Evolutionary conservation across 2,113 vertebrate species (phyloP).

Genomic region (Brachirus orientalis): DNA sequence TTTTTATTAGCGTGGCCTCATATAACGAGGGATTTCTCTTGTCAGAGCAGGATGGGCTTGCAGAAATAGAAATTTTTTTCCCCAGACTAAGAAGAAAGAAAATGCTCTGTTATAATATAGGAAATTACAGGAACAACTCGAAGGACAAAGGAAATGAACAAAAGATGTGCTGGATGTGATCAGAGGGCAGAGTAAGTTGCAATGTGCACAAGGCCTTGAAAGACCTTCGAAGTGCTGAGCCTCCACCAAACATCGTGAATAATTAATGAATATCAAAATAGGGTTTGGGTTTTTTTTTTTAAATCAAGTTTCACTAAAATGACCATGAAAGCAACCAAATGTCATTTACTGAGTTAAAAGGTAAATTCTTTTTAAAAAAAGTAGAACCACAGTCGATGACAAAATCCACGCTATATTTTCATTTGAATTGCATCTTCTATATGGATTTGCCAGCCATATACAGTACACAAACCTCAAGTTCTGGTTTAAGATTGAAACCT

Average conservation of each 20-base stretch:
- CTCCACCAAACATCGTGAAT: constrained; percentile 68
- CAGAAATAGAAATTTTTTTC: constrained; percentile 39
- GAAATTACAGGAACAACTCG: constrained; percentile 37
- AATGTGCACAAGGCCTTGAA: constrained; percentile 34
- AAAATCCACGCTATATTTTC: too few species aligned
- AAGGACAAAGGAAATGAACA: constrained; percentile 67
- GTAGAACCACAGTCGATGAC: not conserved
- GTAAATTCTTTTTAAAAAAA: too few species aligned
- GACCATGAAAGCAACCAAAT: constrained; percentile 29
- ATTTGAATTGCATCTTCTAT: too few species aligned
- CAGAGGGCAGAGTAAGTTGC: constrained; percentile 23
- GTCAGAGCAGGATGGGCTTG: constrained; percentile 25
- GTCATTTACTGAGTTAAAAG: constrained; percentile 13
- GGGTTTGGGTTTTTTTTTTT: constrained; percentile 21
- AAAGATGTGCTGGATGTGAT: constrained; percentile 29
- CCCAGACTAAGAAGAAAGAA: constrained; percentile 18
- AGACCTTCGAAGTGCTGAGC: constrained; percentile 37
- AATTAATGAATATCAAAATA: constrained; percentile 71
- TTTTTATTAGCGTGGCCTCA: constrained; percentile 20
- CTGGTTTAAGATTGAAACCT: too few species aligned
- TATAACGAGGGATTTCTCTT: constrained; percentile 30
- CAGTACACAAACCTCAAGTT: too few species aligned
- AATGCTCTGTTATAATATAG: constrained; percentile 32
- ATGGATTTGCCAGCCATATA: too few species aligned
- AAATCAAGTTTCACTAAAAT: constrained; percentile 56